phyloP scores from a whole-genome alignment of 2,113 vertebrate species.

The Dicrurus megarhynchus region DNA sequence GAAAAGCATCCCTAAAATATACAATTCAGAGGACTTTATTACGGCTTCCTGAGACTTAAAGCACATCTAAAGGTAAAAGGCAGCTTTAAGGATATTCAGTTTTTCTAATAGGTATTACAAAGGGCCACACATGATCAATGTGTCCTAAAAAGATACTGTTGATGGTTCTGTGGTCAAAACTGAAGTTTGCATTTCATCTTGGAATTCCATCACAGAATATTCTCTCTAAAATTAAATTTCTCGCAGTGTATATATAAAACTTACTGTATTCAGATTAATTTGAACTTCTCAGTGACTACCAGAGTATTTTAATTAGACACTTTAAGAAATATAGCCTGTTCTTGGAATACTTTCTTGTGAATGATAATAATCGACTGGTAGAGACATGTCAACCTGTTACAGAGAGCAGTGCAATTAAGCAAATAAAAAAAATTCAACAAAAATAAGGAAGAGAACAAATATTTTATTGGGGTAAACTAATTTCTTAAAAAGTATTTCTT shows the following conservation, averaged over 20 bases:
- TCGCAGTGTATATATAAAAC: not conserved
- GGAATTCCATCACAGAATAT: not conserved
- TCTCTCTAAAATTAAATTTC: not conserved
- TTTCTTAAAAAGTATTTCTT: not conserved
- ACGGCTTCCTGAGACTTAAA: not conserved
- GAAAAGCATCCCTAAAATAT: not conserved
- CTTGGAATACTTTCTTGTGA: not conserved
- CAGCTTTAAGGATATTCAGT: not conserved
- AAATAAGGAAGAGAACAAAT: not conserved
- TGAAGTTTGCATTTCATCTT: not conserved
- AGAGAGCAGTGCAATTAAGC: not conserved
- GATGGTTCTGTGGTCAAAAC: not conserved
- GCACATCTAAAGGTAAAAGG: not conserved
- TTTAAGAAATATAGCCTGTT: not conserved
- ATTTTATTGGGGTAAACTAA: not conserved
- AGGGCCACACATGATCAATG: not conserved
- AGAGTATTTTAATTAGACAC: not conserved
- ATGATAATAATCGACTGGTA: rapidly evolving
- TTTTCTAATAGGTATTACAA: not conserved
- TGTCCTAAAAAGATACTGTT: not conserved
- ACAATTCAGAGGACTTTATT: not conserved
- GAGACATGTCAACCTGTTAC: not conserved
- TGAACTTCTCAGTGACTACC: not conserved
- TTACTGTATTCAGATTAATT: not conserved
- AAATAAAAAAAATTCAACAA: not conserved